These are phyloP conservation scores for Capitella teleta DNA, from an alignment of 1,140 invertebrate species.

Conservation along the genomic window DNA sequence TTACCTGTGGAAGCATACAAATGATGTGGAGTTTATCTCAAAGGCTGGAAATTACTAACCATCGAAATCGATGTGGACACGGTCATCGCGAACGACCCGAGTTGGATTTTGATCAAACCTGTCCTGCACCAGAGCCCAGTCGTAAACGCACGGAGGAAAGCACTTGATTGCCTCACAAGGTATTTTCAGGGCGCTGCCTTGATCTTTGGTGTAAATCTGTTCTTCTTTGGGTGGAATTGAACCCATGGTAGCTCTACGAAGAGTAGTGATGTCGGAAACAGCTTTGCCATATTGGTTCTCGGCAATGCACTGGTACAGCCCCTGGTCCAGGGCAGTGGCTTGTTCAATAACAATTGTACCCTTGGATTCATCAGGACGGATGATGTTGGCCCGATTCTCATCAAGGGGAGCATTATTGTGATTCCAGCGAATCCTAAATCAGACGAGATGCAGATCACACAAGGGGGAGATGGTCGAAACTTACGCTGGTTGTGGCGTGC, in stretches of 20 bases:
- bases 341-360: too few species aligned
- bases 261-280: neutral
- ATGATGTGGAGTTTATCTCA: too few species aligned
- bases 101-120: neutral
- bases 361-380: too few species aligned
- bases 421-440: too few species aligned
- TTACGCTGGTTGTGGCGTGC: too few species aligned
- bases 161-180: neutral
- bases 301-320: constrained; percentile 8
- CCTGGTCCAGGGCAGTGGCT: too few species aligned
- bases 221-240: neutral
- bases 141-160: neutral
- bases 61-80: neutral
- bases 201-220: neutral
- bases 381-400: too few species aligned
- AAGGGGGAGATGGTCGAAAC: too few species aligned
- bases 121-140: neutral
- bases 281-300: constrained; percentile 7
- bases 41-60: constrained; percentile 2
- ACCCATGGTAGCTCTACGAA: neutral
- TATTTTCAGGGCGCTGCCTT: neutral
- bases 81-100: neutral
- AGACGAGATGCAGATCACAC: too few species aligned
- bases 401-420: too few species aligned
- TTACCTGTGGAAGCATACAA: too few species aligned